A percentile compares a stretch with the other conserved stretches of the same genome.
phyloP scores from a whole-genome alignment of 1,140 invertebrate genomes.

The Cherax quadricarinatus region DNA sequence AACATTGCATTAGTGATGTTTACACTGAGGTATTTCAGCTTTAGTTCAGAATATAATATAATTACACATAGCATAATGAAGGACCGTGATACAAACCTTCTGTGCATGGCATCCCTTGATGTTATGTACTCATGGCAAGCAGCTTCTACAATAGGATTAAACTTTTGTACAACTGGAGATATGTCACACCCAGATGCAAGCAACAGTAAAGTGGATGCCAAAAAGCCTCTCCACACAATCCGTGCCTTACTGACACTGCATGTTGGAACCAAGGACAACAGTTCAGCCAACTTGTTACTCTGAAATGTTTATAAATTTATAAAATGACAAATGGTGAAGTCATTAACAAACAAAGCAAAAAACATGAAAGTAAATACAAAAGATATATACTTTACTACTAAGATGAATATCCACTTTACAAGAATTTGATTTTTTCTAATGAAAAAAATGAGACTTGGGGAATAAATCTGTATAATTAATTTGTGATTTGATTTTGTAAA shows the following conservation, averaged over 20 bases:
- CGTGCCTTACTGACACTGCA: conserved; percentile 27
- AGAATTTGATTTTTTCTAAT: too few relatives aligned
- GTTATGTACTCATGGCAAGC: background rate
- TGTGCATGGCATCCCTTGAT: conserved; percentile 35
- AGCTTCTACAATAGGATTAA: conserved; percentile 21
- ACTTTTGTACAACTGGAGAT: background rate
- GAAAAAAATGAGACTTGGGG: too few relatives aligned
- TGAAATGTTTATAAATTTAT: background rate
- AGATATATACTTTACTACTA: too few relatives aligned
- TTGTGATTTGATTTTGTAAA: too few relatives aligned
- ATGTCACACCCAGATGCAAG: conserved; percentile 36
- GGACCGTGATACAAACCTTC: conserved; percentile 18
- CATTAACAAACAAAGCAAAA: too few relatives aligned
- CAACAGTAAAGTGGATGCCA: conserved; percentile 30
- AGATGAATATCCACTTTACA: too few relatives aligned
- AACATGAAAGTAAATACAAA: too few relatives aligned
- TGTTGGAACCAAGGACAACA: conserved; percentile 28
- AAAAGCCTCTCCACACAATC: conserved; percentile 41
- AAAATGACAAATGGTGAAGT: too few relatives aligned
- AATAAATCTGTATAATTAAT: too few relatives aligned
- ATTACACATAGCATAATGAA: background rate
- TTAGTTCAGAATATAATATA: too few relatives aligned
- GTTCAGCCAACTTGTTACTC: conserved; percentile 49
- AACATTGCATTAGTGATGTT: too few relatives aligned
- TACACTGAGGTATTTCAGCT: too few relatives aligned